Evolutionary conservation across 1,140 invertebrate genomes (phyloP).

Genomic region (Asobara japonica): DNA sequence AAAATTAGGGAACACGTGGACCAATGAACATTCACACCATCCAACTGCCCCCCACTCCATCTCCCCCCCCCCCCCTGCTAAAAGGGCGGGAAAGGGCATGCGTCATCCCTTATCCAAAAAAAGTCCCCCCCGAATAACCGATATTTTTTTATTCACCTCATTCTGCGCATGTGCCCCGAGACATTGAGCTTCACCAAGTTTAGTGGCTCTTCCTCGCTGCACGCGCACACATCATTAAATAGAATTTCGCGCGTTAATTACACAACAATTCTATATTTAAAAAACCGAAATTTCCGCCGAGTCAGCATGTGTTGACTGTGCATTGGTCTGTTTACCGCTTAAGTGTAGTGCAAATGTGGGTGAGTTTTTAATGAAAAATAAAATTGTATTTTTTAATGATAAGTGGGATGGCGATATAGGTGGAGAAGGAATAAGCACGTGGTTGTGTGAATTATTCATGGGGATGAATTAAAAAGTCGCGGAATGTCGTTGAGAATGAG

Average conservation of each 20-base stretch:
- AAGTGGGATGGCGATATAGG: neutral
- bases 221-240: neutral
- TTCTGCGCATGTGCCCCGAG: slow-evolving; percentile 1
- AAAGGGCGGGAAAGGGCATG: neutral
- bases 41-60: neutral
- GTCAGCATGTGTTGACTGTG: too few relatives aligned
- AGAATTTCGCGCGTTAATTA: neutral
- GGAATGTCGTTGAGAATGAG: neutral
- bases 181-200: neutral
- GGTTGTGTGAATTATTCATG: slow-evolving; percentile 1
- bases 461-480: slow-evolving; percentile 1
- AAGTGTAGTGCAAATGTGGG: neutral
- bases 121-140: neutral
- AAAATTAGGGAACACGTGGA: neutral
- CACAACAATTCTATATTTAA: neutral
- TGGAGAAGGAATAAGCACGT: neutral
- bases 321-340: too few relatives aligned
- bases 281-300: neutral
- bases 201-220: neutral
- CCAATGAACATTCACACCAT: neutral
- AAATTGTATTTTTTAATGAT: neutral
- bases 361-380: neutral
- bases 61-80: neutral
- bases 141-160: neutral
- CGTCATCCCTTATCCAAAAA: neutral